Evolutionary conservation across 2,888 invertebrate genomes (phyloP).

Genomic region (Drosophila ochracea): DNA sequence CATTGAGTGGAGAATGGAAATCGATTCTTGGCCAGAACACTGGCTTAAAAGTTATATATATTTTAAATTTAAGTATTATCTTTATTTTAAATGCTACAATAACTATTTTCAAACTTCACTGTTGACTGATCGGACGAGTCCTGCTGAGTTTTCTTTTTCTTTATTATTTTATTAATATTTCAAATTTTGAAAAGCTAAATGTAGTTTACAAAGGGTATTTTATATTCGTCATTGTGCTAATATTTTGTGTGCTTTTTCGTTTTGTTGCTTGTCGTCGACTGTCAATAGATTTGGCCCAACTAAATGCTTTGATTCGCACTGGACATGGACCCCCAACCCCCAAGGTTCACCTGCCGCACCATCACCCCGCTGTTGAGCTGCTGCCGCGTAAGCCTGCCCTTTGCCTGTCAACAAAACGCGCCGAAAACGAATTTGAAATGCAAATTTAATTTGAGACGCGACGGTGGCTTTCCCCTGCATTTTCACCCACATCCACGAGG

Average conservation of each 20-base stretch:
- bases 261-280: slow-evolving; percentile 32
- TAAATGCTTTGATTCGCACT: slow-evolving; percentile 76
- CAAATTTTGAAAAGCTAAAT: not conserved
- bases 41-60: not conserved
- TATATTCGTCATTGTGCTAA: not conserved
- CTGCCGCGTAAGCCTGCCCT: slow-evolving; percentile 9
- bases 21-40: not conserved
- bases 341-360: not conserved
- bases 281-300: slow-evolving; percentile 73
- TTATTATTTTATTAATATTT: not conserved
- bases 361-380: not conserved
- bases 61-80: not conserved
- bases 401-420: slow-evolving; percentile 73
- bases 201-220: not conserved
- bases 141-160: too few species aligned
- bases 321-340: slow-evolving; percentile 23
- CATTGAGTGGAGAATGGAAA: not conserved
- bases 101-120: not conserved
- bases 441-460: slow-evolving; percentile 82
- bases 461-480: slow-evolving; percentile 33
- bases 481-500: not conserved
- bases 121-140: not conserved
- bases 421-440: slow-evolving; percentile 76
- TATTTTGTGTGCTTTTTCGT: slow-evolving; percentile 6
- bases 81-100: not conserved